phyloP scores from a whole-genome alignment of 2,797 vertebrate species.

The Percopsis omiscomaycus region DNA sequence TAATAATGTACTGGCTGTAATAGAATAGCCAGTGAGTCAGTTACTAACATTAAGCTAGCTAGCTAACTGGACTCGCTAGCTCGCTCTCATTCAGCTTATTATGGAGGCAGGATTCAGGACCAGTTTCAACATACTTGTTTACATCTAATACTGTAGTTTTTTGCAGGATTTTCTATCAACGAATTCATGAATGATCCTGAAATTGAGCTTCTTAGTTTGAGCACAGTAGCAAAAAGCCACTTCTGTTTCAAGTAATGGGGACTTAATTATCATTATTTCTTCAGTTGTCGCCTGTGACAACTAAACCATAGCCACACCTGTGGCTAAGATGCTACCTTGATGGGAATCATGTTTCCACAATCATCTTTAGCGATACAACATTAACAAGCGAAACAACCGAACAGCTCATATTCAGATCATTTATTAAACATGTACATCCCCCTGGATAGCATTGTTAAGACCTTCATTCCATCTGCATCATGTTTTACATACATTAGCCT shows the following conservation, averaged over 20 bases:
- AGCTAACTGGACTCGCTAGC: slow-evolving; percentile 28
- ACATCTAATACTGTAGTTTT: neutral
- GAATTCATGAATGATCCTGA: neutral
- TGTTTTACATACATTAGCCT: neutral
- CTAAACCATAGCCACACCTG: slow-evolving; percentile 61
- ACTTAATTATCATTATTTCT: slow-evolving; percentile 17
- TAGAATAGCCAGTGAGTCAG: neutral
- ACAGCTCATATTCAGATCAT: neutral
- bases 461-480: neutral
- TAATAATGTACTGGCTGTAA: neutral
- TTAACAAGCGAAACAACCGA: slow-evolving; percentile 6
- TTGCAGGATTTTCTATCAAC: too few species aligned
- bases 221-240: slow-evolving; percentile 10
- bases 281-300: slow-evolving; percentile 35
- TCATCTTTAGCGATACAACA: slow-evolving; percentile 20
- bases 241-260: neutral
- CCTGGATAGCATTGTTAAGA: neutral
- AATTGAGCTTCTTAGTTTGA: slow-evolving; percentile 1
- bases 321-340: slow-evolving; percentile 57
- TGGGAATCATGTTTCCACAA: slow-evolving; percentile 57
- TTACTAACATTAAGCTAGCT: neutral
- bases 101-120: slow-evolving; percentile 5
- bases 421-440: neutral
- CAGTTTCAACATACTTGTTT: neutral
- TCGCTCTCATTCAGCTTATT: slow-evolving; percentile 19